These are phyloP conservation scores for Remorina albescens DNA, from an alignment of 2,797 vertebrate genomes.

Conservation along the genomic window DNA sequence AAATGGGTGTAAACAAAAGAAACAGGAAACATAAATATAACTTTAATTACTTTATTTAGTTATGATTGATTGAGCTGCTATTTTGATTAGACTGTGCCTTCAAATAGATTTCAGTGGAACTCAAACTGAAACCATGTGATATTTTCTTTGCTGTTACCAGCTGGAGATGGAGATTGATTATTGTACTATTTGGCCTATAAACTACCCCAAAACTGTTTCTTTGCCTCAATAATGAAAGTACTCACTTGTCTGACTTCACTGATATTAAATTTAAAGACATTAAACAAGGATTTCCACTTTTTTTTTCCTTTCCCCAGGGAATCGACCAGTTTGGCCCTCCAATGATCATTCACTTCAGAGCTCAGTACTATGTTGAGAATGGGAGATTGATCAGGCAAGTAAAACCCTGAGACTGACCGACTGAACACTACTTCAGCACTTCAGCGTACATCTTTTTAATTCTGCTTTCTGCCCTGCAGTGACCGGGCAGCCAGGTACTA, in stretches of 20 bases:
- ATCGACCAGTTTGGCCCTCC: conserved; percentile 99
- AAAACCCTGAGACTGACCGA: neutral
- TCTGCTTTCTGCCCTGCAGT: conserved; percentile 71
- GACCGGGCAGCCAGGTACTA: conserved; percentile 95
- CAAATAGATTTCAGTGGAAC: neutral
- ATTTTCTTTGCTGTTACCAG: neutral
- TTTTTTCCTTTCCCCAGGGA: conserved; percentile 88
- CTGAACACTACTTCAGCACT: neutral
- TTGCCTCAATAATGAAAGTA: neutral
- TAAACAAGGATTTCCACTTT: conserved; percentile 14
- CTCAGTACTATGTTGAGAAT: conserved; percentile 98
- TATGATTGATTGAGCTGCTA: neutral
- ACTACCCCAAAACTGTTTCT: neutral
- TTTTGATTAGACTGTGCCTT: neutral
- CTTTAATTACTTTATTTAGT: neutral
- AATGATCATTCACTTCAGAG: conserved; percentile 98
- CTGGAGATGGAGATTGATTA: neutral
- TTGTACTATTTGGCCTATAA: neutral
- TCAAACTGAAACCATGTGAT: neutral
- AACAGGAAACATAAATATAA: neutral
- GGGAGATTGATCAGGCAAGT: conserved; percentile 93
- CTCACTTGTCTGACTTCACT: neutral
- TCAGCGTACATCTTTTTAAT: neutral
- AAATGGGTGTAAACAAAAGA: neutral
- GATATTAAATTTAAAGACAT: neutral